Conservation (phyloP, 2,888 invertebrate genomes). For the Euzophera pinguis region DNA sequence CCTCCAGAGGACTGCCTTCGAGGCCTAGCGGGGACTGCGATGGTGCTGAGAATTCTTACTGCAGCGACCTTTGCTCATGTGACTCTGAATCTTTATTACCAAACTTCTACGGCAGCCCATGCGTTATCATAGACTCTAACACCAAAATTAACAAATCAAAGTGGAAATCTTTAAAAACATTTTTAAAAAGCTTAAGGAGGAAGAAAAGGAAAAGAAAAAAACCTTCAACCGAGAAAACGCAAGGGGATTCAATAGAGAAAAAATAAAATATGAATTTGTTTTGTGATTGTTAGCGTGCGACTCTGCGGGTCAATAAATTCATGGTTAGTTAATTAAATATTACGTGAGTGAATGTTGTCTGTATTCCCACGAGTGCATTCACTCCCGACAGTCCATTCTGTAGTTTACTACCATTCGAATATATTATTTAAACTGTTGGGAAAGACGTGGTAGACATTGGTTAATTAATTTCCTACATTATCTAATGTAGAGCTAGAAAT, state of each 20-base stretch:
- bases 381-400: background rate
- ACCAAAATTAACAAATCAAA: conserved; percentile 43
- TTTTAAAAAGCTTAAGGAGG: conserved; percentile 33
- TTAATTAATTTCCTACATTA: no score
- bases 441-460: no score
- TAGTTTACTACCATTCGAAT: conserved; percentile 83
- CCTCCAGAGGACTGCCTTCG: conserved; percentile 46
- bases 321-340: conserved; percentile 8
- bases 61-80: conserved; percentile 41
- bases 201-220: conserved; percentile 22
- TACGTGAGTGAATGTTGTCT: conserved; percentile 20
- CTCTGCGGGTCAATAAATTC: background rate
- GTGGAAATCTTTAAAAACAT: conserved; percentile 46
- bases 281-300: background rate
- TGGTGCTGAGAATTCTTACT: conserved; percentile 34
- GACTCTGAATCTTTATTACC: conserved; percentile 28
- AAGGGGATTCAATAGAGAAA: background rate
- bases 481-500: no score
- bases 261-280: conserved; percentile 6
- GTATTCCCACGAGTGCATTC: conserved; percentile 3
- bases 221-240: conserved; percentile 12
- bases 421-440: background rate
- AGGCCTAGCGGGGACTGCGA: conserved; percentile 48
- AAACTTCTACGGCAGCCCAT: conserved; percentile 35
- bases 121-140: conserved; percentile 47